These are phyloP conservation scores for Alca torda DNA, from an alignment of 2,797 vertebrate species.

Conservation along the genomic window DNA sequence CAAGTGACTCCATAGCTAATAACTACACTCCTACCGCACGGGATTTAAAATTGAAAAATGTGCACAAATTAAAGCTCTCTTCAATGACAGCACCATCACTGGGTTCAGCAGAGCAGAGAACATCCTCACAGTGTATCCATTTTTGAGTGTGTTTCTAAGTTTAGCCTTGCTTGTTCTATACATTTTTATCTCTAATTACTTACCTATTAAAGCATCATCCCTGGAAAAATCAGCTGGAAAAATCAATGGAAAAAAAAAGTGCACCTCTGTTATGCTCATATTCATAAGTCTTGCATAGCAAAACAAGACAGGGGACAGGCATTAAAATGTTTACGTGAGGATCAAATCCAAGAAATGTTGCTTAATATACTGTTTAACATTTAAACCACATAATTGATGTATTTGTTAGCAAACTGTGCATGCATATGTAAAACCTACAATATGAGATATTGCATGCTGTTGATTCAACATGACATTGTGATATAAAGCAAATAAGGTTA, in stretches of 20 bases:
- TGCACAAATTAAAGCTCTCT: conserved; percentile 59
- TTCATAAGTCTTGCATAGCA: background rate
- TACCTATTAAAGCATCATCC: background rate
- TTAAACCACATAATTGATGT: background rate
- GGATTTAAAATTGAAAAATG: conserved; percentile 78
- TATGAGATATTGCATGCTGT: background rate
- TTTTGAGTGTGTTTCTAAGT: background rate
- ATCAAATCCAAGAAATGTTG: background rate
- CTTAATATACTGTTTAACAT: background rate
- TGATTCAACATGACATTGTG: background rate
- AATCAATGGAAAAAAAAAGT: background rate
- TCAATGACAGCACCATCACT: background rate
- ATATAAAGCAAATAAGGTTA: background rate
- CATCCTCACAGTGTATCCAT: conserved; percentile 53
- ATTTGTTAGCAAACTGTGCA: background rate
- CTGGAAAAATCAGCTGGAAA: background rate
- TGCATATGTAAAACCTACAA: background rate
- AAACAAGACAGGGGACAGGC: background rate
- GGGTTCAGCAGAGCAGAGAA: background rate
- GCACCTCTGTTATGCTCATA: background rate
- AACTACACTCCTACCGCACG: conserved; percentile 82
- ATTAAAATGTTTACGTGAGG: background rate
- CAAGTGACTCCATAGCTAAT: conserved; percentile 87
- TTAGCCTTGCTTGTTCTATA: background rate
- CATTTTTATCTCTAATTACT: background rate